phyloP scores from a whole-genome alignment of 2,888 invertebrate species.

The Cecidostiba fungosa region DNA sequence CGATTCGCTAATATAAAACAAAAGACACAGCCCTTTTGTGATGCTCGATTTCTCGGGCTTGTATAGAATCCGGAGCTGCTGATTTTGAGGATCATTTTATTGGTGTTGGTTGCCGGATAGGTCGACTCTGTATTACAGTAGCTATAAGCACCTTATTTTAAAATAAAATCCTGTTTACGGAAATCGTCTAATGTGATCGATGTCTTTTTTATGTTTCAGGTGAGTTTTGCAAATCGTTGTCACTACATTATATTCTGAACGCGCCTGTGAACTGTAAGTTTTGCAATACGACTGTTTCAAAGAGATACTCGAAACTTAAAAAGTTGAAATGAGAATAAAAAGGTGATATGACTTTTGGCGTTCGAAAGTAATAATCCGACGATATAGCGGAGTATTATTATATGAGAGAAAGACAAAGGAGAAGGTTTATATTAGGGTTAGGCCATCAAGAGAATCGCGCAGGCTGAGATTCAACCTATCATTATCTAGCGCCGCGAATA shows the following conservation, averaged over 20 bases:
- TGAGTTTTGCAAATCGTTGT: conserved; percentile 15
- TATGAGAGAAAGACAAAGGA: conserved; percentile 42
- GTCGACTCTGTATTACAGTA: too few species aligned
- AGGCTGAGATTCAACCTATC: conserved; percentile 70
- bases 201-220: conserved; percentile 33
- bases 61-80: too few species aligned
- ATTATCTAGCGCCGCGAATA: conserved; percentile 72
- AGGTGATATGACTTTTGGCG: neutral
- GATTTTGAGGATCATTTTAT: neutral
- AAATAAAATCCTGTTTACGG: too few species aligned
- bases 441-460: conserved; percentile 62
- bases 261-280: too few species aligned
- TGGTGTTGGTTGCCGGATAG: too few species aligned
- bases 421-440: conserved; percentile 57
- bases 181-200: neutral
- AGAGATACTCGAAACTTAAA: too few species aligned
- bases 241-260: neutral
- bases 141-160: too few species aligned
- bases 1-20: conserved; percentile 29
- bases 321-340: conserved; percentile 2
- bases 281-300: too few species aligned
- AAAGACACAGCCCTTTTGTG: neutral
- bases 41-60: neutral
- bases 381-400: conserved; percentile 20
- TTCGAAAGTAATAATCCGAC: conserved; percentile 26